Evolutionary conservation across 2,888 invertebrate species (phyloP).

Genomic region (Apamea sordens): DNA sequence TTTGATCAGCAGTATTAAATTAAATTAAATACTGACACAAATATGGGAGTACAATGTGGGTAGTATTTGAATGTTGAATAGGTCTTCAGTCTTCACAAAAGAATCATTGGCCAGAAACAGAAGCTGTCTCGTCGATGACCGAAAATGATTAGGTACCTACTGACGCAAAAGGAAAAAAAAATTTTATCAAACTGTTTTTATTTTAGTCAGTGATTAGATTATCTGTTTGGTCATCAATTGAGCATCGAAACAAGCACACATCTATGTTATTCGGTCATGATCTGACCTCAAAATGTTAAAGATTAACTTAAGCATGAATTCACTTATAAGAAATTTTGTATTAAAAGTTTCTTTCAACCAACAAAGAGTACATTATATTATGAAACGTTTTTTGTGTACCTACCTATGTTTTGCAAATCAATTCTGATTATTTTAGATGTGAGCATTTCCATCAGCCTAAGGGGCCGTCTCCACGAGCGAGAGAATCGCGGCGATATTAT

Average conservation of each 20-base stretch:
- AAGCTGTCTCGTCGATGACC: neutral
- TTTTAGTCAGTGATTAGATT: conserved; percentile 1
- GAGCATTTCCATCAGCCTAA: neutral
- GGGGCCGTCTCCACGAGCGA: too few species aligned
- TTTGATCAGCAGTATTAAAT: conserved; percentile 4
- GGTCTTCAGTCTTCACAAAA: conserved; percentile 2
- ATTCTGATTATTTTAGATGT: conserved; percentile 2
- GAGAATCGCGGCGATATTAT: too few species aligned
- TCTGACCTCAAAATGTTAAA: conserved; percentile 3
- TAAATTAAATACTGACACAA: neutral
- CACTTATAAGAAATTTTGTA: neutral
- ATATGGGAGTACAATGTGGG: neutral
- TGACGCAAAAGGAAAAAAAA: too few species aligned
- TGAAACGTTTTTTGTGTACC: neutral
- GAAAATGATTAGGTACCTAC: conserved; percentile 1
- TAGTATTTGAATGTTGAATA: conserved; percentile 1
- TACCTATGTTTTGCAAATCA: neutral
- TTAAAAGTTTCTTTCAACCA: neutral
- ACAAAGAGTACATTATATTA: neutral
- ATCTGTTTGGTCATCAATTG: conserved; percentile 16
- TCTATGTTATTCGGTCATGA: neutral
- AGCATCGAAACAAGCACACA: conserved; percentile 1
- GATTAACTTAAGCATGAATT: neutral
- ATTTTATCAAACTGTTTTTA: neutral
- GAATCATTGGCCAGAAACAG: conserved; percentile 8